Base-by-base conservation (phyloP, 2,797 vertebrate species). In the Lepidocolaptes lacrymiger region DNA sequence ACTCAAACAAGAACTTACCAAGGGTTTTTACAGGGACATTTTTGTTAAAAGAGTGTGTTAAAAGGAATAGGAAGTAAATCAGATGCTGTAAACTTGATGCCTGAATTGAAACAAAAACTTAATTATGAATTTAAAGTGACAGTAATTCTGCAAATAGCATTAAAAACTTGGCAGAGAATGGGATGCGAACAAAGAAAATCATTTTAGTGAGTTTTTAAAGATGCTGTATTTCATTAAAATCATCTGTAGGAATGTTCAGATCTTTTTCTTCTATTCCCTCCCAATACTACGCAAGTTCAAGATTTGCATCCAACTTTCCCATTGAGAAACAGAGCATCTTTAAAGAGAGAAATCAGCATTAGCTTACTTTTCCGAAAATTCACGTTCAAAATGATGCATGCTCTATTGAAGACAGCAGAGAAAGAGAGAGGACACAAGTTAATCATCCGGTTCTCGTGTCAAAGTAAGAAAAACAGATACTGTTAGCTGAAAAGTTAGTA, bases 351-450 rank as follows among this genome's bases (percentile, higher is more conserved):
- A 98, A 98, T 97, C 98, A 98, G 97, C 97, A 97, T 97, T 97
- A 97, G 97, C 97, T 99, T 99, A 99, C 99, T 98, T 99, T 99
- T 99, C 99, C 98, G 98, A 99, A 98, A 98, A 98, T 96, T 98
- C 98, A 98, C 95, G 98, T 98, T 99, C 99, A 99, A 99, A 99
- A 99, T 98, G 99, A 98, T 94, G 98, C 99, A 99, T 99, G 99
- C 98, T 99, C 99, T 99, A 99, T 98, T 98, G 99, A 98, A 98
- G 98, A 98, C 98, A 96, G 98, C 97, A 98, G 97, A 98, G 97
- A 97, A 97, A 98, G 97, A 96, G 98, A 97, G 96, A 96, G 96
- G 82, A 97, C 75, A 97, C 77, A 97, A 87, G 85, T 98, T 96
- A 98, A 97, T 98, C 97, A 97, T 92, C 92, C 24, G 18, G 88